Percentiles rank a stretch among this genome's conserved stretches.
Conservation (phyloP, 2,113 vertebrate species). For the Tautogolabrus adspersus region DNA sequence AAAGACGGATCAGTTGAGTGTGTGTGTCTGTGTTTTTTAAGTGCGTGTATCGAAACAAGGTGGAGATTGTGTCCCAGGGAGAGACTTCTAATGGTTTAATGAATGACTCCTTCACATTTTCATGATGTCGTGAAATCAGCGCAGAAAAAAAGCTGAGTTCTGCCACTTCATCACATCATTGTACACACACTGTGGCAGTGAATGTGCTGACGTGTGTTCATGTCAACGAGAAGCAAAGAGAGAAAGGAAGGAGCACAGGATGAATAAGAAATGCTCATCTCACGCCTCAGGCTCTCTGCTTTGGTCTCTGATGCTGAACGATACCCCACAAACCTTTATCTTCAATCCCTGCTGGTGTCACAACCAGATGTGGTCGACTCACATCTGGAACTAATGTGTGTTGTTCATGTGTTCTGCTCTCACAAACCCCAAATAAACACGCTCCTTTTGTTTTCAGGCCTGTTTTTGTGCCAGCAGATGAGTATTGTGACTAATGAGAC, state of each 20-base stretch:
- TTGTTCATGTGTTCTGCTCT: constrained; percentile 8
- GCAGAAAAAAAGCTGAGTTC: background rate
- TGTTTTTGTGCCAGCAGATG: background rate
- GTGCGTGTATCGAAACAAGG: constrained; percentile 2
- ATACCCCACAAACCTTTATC: background rate
- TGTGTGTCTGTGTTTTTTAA: background rate
- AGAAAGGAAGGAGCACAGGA: background rate
- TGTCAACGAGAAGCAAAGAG: background rate
- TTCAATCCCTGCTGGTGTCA: background rate
- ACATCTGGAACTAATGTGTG: constrained; percentile 36
- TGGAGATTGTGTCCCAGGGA: constrained; percentile 7
- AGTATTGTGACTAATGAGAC: constrained; percentile 11
- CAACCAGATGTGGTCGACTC: constrained; percentile 32
- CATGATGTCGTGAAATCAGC: constrained; percentile 3
- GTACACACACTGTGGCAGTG: background rate
- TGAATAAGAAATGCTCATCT: constrained; percentile 33
- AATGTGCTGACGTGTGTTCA: constrained; percentile 3
- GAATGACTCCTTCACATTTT: constrained; percentile 35
- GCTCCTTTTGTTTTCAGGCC: constrained; percentile 5
- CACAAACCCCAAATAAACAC: background rate
- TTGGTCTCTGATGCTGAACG: constrained; percentile 21
- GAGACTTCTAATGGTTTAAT: constrained; percentile 20
- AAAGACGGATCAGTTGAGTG: constrained; percentile 8
- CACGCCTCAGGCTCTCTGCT: constrained; percentile 25
- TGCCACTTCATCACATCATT: constrained; percentile 19